These are phyloP conservation scores for Melipona quadrifasciata DNA, from an alignment of 1,140 invertebrate species.

Conservation along the genomic window DNA sequence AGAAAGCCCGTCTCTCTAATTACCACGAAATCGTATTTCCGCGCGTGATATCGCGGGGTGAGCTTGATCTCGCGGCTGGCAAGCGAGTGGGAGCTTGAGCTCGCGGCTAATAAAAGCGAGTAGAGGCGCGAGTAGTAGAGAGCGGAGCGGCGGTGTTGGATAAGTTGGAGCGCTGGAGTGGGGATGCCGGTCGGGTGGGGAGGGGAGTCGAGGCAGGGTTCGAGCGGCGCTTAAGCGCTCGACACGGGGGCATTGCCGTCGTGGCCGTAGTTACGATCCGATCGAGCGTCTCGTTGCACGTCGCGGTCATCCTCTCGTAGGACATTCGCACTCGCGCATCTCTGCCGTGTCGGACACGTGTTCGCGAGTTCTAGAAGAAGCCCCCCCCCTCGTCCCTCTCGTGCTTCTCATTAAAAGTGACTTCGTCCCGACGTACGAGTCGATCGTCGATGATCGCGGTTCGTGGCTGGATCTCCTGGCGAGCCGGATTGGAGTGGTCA, in stretches of 20 bases:
- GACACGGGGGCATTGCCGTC: constrained; percentile 77
- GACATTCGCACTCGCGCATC: background rate
- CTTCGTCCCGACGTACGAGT: background rate
- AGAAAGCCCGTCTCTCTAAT: background rate
- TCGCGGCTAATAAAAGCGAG: background rate
- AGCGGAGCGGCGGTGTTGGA: constrained; percentile 55
- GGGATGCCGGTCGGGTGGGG: constrained; percentile 54
- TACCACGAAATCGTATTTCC: background rate
- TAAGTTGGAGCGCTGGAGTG: constrained; percentile 41
- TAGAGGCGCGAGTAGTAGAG: constrained; percentile 22
- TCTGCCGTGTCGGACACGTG: constrained; percentile 25
- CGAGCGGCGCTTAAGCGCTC: constrained; percentile 71
- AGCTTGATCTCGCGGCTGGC: constrained; percentile 1
- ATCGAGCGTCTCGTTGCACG: constrained; percentile 58
- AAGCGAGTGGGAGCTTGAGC: background rate
- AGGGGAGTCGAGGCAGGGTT: constrained; percentile 59
- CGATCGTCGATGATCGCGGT: background rate
- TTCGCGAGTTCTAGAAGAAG: background rate
- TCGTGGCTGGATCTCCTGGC: background rate
- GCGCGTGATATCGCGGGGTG: background rate
- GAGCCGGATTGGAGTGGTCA: background rate
- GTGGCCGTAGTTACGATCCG: constrained; percentile 73
- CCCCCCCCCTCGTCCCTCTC: background rate
- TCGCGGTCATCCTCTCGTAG: constrained; percentile 21
- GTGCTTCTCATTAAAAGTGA: too few species aligned